Conservation (phyloP, 2,113 vertebrate genomes). For the Leucosticte australis region DNA sequence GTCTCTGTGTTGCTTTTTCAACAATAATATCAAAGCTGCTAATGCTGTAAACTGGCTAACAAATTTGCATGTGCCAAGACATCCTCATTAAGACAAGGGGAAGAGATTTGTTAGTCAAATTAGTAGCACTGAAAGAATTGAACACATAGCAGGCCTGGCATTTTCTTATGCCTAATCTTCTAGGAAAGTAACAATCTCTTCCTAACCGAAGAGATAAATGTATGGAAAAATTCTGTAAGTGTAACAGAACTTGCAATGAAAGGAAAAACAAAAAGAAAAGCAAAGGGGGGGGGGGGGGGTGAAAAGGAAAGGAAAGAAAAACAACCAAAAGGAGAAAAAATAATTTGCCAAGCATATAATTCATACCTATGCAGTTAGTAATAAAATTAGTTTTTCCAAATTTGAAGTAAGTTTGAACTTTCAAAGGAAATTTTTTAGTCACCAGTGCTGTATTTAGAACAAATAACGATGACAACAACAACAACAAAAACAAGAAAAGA, state of each 20-base stretch:
- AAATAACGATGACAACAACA: not conserved
- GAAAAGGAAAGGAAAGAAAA: not conserved
- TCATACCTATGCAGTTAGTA: not conserved
- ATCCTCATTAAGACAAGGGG: not conserved
- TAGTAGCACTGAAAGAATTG: not conserved
- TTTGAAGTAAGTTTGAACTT: not conserved
- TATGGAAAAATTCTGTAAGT: not conserved
- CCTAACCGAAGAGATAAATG: not conserved
- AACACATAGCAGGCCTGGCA: not conserved
- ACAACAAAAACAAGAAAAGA: not conserved
- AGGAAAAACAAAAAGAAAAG: not conserved
- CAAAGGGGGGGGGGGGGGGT: rapidly evolving
- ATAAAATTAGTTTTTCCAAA: not conserved
- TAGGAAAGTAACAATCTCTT: not conserved
- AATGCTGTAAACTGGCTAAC: not conserved
- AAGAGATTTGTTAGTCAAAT: not conserved
- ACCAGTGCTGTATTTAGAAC: not conserved
- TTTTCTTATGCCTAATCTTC: not conserved
- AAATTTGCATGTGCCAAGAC: not conserved
- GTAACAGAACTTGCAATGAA: not conserved
- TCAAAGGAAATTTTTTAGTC: not conserved
- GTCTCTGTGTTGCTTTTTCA: not conserved
- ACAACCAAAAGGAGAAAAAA: not conserved
- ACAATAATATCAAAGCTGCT: not conserved
- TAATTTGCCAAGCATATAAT: not conserved